Evolutionary conservation across 2,888 invertebrate species (phyloP), one percentile per base, ranked within the genome.

Genomic region (Hydroisotoma schaefferi): DNA sequence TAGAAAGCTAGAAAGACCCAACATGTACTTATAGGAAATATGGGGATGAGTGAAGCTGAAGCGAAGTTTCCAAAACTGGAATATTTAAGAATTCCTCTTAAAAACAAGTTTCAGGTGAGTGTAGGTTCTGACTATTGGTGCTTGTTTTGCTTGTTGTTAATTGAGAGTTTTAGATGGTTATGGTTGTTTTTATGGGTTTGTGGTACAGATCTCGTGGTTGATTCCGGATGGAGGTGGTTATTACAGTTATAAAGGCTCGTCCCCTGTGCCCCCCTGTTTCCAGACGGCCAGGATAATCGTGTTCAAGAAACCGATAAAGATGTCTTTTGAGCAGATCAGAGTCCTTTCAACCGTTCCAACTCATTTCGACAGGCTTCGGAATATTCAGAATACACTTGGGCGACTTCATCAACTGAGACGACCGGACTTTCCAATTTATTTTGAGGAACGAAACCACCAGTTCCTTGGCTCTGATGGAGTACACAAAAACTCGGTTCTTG

Each of bases 191-290:
- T 33, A 15, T 10, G 8, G 33, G 8, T n/a, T n/a, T n/a, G n/a
- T n/a, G 40, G 15, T 5, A 40, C n/a, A 57, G 57, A 33, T 58
- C 6, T 53, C 48, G 15, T 61, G 61, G 61, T 33, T 61, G 28
- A 47, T 61, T 12, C 61, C 61, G 18, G 23, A 40, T 4, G 23
- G 22, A 1, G 59, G 59, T 22, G 59, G 59, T 2, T 55, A 55
- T 22, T 59, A 55, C 22, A 3, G 26, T 18, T 59, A 59, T 44
- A 29, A 47, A 5, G 59, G 59, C 18, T 55, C 55, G 22, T 59
- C 59, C 4, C 59, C 59, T 6, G 44, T 59, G 12, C 59, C 59
- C 20, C 59, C 59, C 4, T 59, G 59, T 22, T 55, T 29, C 25
- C 40, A 43, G 26, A 44, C 55, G n/a, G 49, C 40, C 28, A 26